Evolutionary conservation across 1,140 invertebrate genomes (phyloP), one percentile per base, ranked within the genome.

Genomic region (Drosophila fuyamai): DNA sequence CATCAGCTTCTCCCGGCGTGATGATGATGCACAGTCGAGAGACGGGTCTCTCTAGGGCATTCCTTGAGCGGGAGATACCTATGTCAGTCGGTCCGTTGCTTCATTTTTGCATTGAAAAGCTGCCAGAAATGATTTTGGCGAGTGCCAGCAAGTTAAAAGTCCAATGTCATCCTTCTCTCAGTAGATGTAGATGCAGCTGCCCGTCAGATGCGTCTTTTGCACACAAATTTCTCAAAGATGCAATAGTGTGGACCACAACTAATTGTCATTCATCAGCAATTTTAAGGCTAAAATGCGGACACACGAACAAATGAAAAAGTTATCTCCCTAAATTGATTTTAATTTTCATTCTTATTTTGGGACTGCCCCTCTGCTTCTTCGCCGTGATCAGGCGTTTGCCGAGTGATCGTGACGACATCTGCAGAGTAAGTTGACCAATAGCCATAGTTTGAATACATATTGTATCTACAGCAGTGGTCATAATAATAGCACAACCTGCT

Each of bases 331-430:
- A 72, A 89, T 76, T 79, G 48, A 79, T 65, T 72, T 67, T 54
- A 82, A 67, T 63, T 67, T 63, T 60, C 54, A 44, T 58, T 62
- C 48, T 62, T 54, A 59, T 68, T 81, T 66, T 56, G 67, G 62
- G 47, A 60, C 40, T 70, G 14, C 38, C 36, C 18, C 8, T 23
- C 54, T 32, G 50, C 65, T 63, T 50, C 51, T 44, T 56, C 38
- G 0, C 23, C 27, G 13, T 32, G 84, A 89, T 89, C 84, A 89
- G 73, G 38, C 80, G 50, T 41, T 84, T 13, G 62, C 6, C 70
- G 84, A 81, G 85, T 89, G 84, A 89, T 89, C 74, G 74, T 84
- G 83, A 88, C 83, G 84, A 79, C 84, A 86, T 59, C 18, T 59
- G 58, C 43, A 43, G 18, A 68, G 35, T 54, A 54, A 68, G 41